These are phyloP conservation scores for Sterrhoptilus dennistouni DNA, from an alignment of 2,113 vertebrate species.

Conservation along the genomic window DNA sequence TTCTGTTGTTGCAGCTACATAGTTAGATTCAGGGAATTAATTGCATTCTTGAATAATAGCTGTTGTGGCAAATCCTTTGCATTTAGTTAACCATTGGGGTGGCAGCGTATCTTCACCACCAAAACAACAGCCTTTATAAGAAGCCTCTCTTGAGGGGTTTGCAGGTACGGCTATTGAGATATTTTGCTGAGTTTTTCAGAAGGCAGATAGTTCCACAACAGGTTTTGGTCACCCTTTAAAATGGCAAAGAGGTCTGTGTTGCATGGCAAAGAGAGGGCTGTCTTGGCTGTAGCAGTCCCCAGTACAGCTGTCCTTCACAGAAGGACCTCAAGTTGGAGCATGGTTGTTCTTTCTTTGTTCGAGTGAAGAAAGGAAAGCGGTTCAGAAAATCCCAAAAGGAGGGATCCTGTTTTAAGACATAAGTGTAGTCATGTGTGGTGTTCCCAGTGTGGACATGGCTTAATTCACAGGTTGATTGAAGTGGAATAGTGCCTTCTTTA, in stretches of 20 bases:
- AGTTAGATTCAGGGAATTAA: background rate
- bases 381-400: constrained; percentile 18
- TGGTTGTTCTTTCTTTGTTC: background rate
- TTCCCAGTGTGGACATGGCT: background rate
- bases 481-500: background rate
- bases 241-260: background rate
- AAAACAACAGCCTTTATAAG: background rate
- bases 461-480: constrained; percentile 6
- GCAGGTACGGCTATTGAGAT: background rate
- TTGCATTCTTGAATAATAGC: background rate
- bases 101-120: background rate
- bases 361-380: background rate
- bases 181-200: background rate
- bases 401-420: background rate
- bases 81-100: background rate
- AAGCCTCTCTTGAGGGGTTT: background rate
- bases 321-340: background rate
- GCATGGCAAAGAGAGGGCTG: background rate
- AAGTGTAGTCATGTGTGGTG: background rate
- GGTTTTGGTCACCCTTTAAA: background rate
- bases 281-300: background rate
- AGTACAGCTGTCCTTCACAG: background rate
- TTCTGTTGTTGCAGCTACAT: background rate
- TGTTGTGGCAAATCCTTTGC: background rate
- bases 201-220: background rate